Evolutionary conservation across 2,888 invertebrate species (phyloP).

Genomic region (Xestia c-nigrum): DNA sequence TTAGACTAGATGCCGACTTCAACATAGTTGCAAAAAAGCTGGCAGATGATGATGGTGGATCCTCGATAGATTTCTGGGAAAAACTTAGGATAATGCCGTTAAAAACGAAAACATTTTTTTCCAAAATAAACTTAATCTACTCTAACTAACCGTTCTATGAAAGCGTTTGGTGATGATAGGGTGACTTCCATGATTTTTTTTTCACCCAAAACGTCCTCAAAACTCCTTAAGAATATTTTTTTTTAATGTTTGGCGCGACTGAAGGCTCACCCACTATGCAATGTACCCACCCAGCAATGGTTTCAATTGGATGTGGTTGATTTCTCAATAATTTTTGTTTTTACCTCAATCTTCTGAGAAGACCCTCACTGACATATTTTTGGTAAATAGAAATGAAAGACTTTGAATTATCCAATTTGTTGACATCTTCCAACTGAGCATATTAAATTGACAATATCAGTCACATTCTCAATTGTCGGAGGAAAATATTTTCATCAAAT

Average conservation of each 20-base stretch:
- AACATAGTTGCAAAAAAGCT: not conserved
- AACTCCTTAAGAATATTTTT: too few relatives aligned
- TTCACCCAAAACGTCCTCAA: too few relatives aligned
- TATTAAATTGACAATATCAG: slow-evolving; percentile 13
- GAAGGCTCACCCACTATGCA: too few relatives aligned
- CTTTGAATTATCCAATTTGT: slow-evolving; percentile 16
- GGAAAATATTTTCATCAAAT: not conserved
- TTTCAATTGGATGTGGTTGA: not conserved
- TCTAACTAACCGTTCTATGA: too few relatives aligned
- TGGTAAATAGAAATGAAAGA: slow-evolving; percentile 8
- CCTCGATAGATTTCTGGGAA: not conserved
- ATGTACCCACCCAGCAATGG: too few relatives aligned
- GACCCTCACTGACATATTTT: not conserved
- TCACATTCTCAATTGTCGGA: not conserved
- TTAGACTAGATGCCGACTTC: not conserved
- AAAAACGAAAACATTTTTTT: too few relatives aligned
- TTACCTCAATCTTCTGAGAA: not conserved
- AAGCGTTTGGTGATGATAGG: too few relatives aligned
- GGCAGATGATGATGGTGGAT: not conserved
- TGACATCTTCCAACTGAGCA: not conserved
- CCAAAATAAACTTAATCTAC: too few relatives aligned
- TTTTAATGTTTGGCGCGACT: too few relatives aligned
- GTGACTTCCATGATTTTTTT: too few relatives aligned
- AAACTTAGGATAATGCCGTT: not conserved
- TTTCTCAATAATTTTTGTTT: not conserved